Percentiles rank a stretch among this genome's conserved stretches.
phyloP scores from a whole-genome alignment of 2,888 invertebrate species.

The Brachypalpus laphriformis region DNA sequence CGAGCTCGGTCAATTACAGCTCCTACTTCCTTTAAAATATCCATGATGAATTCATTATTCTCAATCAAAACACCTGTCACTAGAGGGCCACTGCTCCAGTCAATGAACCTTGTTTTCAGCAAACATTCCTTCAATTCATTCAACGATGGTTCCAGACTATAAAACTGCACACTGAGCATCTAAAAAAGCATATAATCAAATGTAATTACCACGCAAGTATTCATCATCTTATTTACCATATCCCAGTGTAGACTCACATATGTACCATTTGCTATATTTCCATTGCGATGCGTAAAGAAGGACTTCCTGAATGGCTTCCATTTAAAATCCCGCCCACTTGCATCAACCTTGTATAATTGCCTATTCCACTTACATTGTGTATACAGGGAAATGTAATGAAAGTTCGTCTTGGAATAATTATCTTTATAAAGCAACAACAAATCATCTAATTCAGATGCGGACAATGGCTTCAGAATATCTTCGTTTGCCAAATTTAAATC shows the following conservation, averaged over 20 bases:
- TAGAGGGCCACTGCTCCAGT: constrained; percentile 78
- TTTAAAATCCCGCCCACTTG: constrained; percentile 17
- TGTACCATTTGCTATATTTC: constrained; percentile 78
- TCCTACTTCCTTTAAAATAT: constrained; percentile 76
- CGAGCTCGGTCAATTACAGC: constrained; percentile 76
- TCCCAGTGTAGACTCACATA: constrained; percentile 79
- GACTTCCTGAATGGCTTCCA: constrained; percentile 77
- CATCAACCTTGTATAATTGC: constrained; percentile 71
- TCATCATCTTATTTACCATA: constrained; percentile 60
- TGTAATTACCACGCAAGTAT: not conserved
- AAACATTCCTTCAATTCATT: constrained; percentile 78
- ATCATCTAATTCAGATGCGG: constrained; percentile 77
- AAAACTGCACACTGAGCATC: constrained; percentile 79
- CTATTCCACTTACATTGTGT: constrained; percentile 80
- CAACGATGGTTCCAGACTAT: constrained; percentile 77
- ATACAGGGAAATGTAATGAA: constrained; percentile 79
- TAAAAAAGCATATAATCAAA: constrained; percentile 8
- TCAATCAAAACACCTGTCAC: constrained; percentile 78
- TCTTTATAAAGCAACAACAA: constrained; percentile 77
- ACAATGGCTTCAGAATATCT: constrained; percentile 79
- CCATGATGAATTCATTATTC: constrained; percentile 71
- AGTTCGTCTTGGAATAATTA: constrained; percentile 76
- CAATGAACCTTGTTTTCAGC: constrained; percentile 76
- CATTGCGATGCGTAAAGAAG: constrained; percentile 78
- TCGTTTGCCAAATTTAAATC: not conserved